phyloP scores from a whole-genome alignment of 2,888 invertebrate genomes.

The Escarpia spicata region DNA sequence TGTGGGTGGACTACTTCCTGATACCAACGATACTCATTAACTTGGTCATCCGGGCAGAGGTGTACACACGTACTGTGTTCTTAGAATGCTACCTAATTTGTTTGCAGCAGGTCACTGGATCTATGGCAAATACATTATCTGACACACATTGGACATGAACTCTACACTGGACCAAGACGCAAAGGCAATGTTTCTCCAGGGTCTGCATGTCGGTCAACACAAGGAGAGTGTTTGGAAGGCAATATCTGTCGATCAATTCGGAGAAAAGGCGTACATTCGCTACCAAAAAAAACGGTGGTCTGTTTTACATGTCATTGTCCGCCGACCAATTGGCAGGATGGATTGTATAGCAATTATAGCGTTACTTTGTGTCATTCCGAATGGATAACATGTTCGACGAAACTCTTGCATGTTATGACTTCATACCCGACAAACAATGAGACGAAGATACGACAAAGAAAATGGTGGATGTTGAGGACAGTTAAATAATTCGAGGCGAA shows the following conservation, averaged over 20 bases:
- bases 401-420: background rate
- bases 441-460: background rate
- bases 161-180: background rate
- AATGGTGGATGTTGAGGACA: too few species aligned
- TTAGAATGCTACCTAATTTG: background rate
- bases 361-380: constrained; percentile 24
- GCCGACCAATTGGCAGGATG: too few species aligned
- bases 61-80: too few species aligned
- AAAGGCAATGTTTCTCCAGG: constrained; percentile 8
- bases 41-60: constrained; percentile 20
- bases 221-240: constrained; percentile 23
- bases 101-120: constrained; percentile 25
- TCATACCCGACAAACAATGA: background rate
- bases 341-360: background rate
- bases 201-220: constrained; percentile 1
- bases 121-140: constrained; percentile 27
- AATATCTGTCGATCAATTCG: constrained; percentile 27
- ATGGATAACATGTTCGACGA: background rate
- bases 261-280: constrained; percentile 28
- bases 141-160: constrained; percentile 26
- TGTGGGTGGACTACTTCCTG: too few species aligned
- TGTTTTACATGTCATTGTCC: background rate
- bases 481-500: too few species aligned
- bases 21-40: background rate
- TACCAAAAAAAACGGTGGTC: constrained; percentile 27